Percentiles rank a stretch among this genome's conserved stretches.
These are phyloP conservation scores for Hirtodrosophila confusa DNA, from an alignment of 2,888 invertebrate genomes.

Conservation along the genomic window DNA sequence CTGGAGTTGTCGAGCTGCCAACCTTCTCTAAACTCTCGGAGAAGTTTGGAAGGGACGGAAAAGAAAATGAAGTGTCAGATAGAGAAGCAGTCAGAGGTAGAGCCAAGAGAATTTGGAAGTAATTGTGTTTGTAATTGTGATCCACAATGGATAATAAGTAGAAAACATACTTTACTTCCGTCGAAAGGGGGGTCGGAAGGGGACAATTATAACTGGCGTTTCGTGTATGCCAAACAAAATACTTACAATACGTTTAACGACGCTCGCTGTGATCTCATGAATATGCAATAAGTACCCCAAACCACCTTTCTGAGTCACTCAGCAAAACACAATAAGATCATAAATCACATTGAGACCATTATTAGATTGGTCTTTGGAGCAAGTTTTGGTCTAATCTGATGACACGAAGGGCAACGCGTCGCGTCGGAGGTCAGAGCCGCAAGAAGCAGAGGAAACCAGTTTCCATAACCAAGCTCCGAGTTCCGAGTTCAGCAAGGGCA, in stretches of 20 bases:
- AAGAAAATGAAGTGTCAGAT: no score
- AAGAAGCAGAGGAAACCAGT: constrained; percentile 44
- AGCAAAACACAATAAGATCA: constrained; percentile 11
- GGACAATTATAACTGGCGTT: neutral
- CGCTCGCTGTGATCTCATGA: constrained; percentile 31
- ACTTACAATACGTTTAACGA: constrained; percentile 2
- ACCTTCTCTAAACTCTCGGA: no score
- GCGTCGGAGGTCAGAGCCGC: constrained; percentile 25
- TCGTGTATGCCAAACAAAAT: constrained; percentile 25
- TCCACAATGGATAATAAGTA: no score
- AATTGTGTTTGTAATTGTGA: no score
- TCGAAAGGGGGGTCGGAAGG: no score
- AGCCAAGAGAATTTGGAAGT: no score
- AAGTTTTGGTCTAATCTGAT: constrained; percentile 10
- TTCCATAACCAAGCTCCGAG: constrained; percentile 24
- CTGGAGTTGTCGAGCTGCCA: no score
- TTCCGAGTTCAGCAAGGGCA: constrained; percentile 57
- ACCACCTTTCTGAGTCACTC: constrained; percentile 3
- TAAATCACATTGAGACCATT: constrained; percentile 45
- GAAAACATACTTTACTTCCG: no score
- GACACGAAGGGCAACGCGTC: constrained; percentile 43
- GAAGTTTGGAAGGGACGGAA: no score
- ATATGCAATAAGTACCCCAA: constrained; percentile 33
- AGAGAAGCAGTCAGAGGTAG: no score
- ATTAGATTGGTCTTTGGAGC: constrained; percentile 20